Evolutionary conservation across 1,140 invertebrate species (phyloP).

Genomic region (Trachelipus rathkii): DNA sequence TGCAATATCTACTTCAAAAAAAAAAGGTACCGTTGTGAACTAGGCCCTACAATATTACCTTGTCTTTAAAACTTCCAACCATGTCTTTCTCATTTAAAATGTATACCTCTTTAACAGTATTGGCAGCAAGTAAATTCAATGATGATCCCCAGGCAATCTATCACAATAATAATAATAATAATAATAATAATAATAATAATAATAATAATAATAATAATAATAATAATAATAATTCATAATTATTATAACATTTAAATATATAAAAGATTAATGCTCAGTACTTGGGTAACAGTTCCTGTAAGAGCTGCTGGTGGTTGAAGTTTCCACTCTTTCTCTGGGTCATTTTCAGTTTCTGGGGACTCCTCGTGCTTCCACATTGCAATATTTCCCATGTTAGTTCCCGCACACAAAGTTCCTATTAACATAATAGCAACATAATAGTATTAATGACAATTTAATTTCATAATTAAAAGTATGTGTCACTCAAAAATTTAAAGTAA

Average conservation of each 20-base stretch:
- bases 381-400: conserved; percentile 83
- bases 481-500: too few relatives aligned
- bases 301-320: conserved; percentile 54
- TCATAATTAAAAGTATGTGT: background rate
- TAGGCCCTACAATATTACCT: too few relatives aligned
- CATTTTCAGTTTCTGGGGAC: conserved; percentile 43
- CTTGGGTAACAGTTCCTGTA: conserved; percentile 52
- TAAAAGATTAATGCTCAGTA: conserved; percentile 38
- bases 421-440: background rate
- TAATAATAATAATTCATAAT: too few relatives aligned
- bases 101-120: conserved; percentile 77
- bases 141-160: conserved; percentile 49
- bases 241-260: too few relatives aligned
- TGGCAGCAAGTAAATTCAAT: conserved; percentile 66
- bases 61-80: conserved; percentile 67
- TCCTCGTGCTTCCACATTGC: conserved; percentile 75
- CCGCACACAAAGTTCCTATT: conserved; percentile 68
- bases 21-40: too few relatives aligned
- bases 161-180: too few relatives aligned
- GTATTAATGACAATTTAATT: too few relatives aligned
- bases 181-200: too few relatives aligned
- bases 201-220: too few relatives aligned
- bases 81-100: conserved; percentile 79
- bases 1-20: too few relatives aligned
- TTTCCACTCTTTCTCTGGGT: conserved; percentile 52